Evolutionary conservation across 2,113 vertebrate genomes (phyloP).

Genomic region (Gobiocypris rarus): DNA sequence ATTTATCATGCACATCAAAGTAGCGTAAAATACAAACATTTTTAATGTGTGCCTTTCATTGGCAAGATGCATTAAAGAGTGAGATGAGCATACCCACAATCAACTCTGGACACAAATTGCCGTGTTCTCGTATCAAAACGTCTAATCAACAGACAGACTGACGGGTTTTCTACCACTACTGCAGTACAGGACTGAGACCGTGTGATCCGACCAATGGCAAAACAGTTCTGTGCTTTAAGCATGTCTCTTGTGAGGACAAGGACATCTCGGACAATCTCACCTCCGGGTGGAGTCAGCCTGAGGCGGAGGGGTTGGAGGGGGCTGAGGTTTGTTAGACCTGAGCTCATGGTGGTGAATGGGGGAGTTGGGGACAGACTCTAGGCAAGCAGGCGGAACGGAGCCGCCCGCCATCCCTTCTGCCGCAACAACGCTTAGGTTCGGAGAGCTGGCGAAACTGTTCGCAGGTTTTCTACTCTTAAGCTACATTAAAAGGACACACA

Average conservation of each 20-base stretch:
- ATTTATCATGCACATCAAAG: slow-evolving; percentile 49
- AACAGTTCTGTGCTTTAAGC: slow-evolving; percentile 46
- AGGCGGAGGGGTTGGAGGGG: slow-evolving; percentile 41
- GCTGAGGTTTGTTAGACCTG: slow-evolving; percentile 60
- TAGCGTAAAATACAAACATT: slow-evolving; percentile 40
- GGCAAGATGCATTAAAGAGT: slow-evolving; percentile 42
- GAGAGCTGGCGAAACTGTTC: slow-evolving; percentile 67
- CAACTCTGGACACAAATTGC: slow-evolving; percentile 41
- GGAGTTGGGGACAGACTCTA: slow-evolving; percentile 64
- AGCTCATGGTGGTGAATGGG: slow-evolving; percentile 62
- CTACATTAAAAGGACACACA: slow-evolving; percentile 69
- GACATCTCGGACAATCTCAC: slow-evolving; percentile 61
- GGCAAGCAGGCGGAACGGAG: slow-evolving; percentile 44
- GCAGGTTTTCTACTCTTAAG: slow-evolving; percentile 71
- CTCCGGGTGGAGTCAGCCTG: slow-evolving; percentile 53
- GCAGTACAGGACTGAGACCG: slow-evolving; percentile 27
- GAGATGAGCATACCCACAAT: slow-evolving; percentile 37
- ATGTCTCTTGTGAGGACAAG: slow-evolving; percentile 58
- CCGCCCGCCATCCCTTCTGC: slow-evolving; percentile 66
- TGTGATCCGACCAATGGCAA: slow-evolving; percentile 55
- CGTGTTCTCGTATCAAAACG: neutral
- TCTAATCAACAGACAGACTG: slow-evolving; percentile 46
- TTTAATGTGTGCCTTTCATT: slow-evolving; percentile 22
- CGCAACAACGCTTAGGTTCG: slow-evolving; percentile 68
- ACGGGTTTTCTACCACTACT: neutral